These are phyloP conservation scores for Pediacus dermestoides DNA, from an alignment of 2,888 invertebrate species.

Conservation along the genomic window DNA sequence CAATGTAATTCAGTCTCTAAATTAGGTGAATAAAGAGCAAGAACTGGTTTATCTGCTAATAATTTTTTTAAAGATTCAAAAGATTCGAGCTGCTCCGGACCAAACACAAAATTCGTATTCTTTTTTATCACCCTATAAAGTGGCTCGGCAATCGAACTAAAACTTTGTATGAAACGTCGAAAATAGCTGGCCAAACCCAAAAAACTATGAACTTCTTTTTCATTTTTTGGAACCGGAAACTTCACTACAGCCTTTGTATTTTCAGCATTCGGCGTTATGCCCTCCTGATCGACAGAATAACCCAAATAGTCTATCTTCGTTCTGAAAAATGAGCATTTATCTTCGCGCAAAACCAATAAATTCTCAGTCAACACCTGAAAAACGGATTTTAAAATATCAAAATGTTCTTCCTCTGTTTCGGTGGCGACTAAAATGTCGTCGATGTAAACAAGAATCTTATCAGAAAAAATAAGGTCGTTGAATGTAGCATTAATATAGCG, in stretches of 20 bases:
- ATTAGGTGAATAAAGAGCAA: conserved; percentile 34
- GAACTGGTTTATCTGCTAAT: conserved; percentile 28
- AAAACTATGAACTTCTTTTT: conserved; percentile 24
- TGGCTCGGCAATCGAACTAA: conserved; percentile 27
- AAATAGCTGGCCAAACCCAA: conserved; percentile 31
- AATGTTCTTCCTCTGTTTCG: conserved; percentile 19
- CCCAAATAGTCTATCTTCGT: conserved; percentile 29
- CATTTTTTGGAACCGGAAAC: conserved; percentile 19
- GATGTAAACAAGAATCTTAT: conserved; percentile 22
- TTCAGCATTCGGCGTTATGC: conserved; percentile 18
- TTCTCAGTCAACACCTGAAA: conserved; percentile 16
- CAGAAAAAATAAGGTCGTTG: conserved; percentile 1
- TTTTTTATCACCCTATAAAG: conserved; percentile 26
- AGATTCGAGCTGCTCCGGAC: conserved; percentile 19
- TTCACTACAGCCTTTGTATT: conserved; percentile 18
- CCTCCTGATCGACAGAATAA: conserved; percentile 23
- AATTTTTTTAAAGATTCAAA: conserved; percentile 26
- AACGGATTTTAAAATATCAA: conserved; percentile 20
- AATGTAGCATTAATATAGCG: background rate
- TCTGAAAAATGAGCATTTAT: conserved; percentile 30
- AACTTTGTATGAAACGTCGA: conserved; percentile 26
- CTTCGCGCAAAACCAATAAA: conserved; percentile 24
- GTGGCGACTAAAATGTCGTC: conserved; percentile 28
- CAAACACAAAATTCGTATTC: conserved; percentile 25
- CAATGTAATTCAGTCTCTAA: conserved; percentile 39